phyloP scores from a whole-genome alignment of 2,888 invertebrate species.

The Rhogogaster chlorosoma region DNA sequence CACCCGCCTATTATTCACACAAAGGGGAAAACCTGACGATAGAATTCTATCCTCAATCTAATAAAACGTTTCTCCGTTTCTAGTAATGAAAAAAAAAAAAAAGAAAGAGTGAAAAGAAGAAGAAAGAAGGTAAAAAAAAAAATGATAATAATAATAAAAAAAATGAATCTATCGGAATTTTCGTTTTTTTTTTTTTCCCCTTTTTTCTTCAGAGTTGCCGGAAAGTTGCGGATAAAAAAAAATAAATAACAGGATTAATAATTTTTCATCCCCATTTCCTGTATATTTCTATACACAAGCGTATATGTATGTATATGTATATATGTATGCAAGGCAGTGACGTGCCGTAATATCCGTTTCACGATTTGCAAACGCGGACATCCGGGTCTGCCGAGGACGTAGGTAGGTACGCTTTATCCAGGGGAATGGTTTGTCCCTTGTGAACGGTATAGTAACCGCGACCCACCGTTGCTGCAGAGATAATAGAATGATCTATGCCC shows the following conservation, averaged over 20 bases:
- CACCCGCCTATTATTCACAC: background rate
- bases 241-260: background rate
- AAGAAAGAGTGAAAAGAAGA: background rate
- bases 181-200: background rate
- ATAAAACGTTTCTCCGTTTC: background rate
- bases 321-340: too few relatives aligned
- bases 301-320: background rate
- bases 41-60: background rate
- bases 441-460: slow-evolving; percentile 6
- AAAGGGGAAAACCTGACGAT: background rate
- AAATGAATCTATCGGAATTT: too few relatives aligned
- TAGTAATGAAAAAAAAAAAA: background rate
- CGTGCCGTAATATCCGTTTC: slow-evolving; percentile 10
- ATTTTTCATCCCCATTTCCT: background rate
- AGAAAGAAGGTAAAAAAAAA: too few relatives aligned
- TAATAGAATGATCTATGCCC: slow-evolving; percentile 66
- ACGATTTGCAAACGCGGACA: background rate
- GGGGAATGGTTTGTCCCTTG: background rate
- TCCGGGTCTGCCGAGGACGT: background rate
- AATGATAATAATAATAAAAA: too few relatives aligned
- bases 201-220: too few relatives aligned
- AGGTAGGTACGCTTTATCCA: background rate
- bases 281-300: background rate
- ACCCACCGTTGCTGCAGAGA: slow-evolving; percentile 53
- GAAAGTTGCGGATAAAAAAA: background rate